A percentile compares a stretch with the other conserved stretches of the same genome.
These are phyloP conservation scores for Pterocles gutturalis DNA, from an alignment of 2,113 vertebrate genomes.

Conservation along the genomic window DNA sequence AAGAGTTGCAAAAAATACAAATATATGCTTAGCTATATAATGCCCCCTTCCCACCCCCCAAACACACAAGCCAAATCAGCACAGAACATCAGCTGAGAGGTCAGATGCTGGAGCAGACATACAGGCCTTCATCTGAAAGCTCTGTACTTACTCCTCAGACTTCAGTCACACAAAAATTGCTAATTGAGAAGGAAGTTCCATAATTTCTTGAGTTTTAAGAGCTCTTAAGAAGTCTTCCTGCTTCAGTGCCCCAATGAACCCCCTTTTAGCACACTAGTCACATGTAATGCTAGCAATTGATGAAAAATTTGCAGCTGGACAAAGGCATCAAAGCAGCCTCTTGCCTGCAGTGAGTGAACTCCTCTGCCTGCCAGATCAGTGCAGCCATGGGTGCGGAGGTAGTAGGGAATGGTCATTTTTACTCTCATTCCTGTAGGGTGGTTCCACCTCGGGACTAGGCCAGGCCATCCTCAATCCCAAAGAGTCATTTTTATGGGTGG, in stretches of 20 bases:
- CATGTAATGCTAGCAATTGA: not conserved
- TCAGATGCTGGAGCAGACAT: not conserved
- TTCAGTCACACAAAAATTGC: not conserved
- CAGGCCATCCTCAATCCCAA: not conserved
- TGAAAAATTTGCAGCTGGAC: not conserved
- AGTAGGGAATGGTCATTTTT: not conserved
- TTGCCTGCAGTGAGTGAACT: not conserved
- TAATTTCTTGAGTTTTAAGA: not conserved
- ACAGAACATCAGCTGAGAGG: not conserved
- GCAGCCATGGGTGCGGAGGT: not conserved
- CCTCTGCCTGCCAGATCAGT: not conserved
- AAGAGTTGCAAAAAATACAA: not conserved
- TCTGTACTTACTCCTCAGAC: not conserved
- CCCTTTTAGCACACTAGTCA: not conserved
- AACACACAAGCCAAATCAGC: not conserved
- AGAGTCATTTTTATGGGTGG: not conserved
- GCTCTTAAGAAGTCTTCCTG: not conserved
- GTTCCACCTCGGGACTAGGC: not conserved
- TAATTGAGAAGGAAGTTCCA: not conserved
- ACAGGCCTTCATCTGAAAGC: not conserved
- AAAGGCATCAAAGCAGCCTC: not conserved
- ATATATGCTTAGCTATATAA: not conserved
- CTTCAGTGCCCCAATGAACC: not conserved
- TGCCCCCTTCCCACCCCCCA: too few relatives aligned
- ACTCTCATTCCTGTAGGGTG: not conserved